A percentile compares a stretch with the other conserved stretches of the same genome.
Evolutionary conservation across 2,797 vertebrate genomes (phyloP).

Genomic region (Falco biarmicus): DNA sequence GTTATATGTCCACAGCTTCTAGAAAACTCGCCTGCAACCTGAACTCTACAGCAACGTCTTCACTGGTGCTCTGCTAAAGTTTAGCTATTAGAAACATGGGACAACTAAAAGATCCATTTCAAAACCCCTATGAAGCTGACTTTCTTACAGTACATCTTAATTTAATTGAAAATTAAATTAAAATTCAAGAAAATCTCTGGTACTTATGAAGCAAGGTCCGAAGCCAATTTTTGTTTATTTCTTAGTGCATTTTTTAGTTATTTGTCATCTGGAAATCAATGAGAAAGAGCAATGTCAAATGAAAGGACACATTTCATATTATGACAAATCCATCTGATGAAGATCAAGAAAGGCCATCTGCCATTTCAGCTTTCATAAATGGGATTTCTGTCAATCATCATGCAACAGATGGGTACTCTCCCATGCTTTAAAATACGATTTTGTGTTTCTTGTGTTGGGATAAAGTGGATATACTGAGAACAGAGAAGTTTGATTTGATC

Average conservation of each 20-base stretch:
- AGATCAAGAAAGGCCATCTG: slow-evolving; percentile 41
- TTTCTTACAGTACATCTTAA: background rate
- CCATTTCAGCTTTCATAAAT: slow-evolving; percentile 38
- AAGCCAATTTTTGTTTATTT: background rate
- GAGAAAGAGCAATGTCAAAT: background rate
- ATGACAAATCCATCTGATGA: slow-evolving; percentile 38
- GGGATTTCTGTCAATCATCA: slow-evolving; percentile 26
- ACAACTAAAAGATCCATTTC: background rate
- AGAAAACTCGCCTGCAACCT: background rate
- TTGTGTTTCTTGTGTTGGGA: background rate
- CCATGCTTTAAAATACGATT: background rate
- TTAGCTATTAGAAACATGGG: background rate
- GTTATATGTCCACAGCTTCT: background rate
- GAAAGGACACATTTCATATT: slow-evolving; percentile 44
- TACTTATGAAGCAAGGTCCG: background rate
- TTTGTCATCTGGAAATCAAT: slow-evolving; percentile 45
- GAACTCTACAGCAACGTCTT: background rate
- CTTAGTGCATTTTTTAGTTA: background rate
- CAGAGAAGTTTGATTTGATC: background rate
- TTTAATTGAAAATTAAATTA: background rate
- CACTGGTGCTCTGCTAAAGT: background rate
- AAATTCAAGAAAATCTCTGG: background rate
- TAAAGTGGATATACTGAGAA: background rate
- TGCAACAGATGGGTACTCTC: background rate
- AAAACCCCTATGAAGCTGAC: background rate